A percentile compares a stretch with the other conserved stretches of the same genome.
phyloP scores from a whole-genome alignment of 2,113 vertebrate species.

The Tamias sibiricus region DNA sequence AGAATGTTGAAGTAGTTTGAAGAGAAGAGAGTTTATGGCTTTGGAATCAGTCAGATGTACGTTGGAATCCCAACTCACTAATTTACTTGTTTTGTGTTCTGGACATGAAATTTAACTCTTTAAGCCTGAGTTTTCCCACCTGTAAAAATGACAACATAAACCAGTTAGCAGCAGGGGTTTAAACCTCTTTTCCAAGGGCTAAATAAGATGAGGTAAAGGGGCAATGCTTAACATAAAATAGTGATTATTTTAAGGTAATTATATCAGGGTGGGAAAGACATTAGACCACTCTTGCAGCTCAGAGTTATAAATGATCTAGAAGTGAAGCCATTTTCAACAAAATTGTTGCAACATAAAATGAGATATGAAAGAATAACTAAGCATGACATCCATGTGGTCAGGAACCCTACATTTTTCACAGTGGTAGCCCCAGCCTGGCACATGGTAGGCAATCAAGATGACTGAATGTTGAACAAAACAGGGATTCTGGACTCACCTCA shows the following conservation, averaged over 20 bases:
- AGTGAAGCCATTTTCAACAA: background rate
- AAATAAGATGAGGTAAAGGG: background rate
- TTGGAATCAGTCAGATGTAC: background rate
- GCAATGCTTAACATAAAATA: background rate
- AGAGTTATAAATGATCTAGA: conserved; percentile 22
- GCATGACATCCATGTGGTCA: background rate
- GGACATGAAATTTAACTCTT: background rate
- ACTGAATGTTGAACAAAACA: background rate
- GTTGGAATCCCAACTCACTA: background rate
- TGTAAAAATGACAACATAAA: conserved; percentile 1
- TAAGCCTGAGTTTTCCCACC: background rate
- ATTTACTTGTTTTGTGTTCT: background rate
- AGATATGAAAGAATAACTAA: background rate
- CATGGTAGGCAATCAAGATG: background rate
- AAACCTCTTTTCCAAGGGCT: background rate
- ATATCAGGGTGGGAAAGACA: background rate
- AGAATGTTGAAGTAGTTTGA: background rate
- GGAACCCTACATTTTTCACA: background rate
- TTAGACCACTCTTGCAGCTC: background rate
- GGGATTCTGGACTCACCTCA: background rate
- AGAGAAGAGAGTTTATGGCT: background rate
- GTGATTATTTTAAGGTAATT: background rate
- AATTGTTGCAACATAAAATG: background rate
- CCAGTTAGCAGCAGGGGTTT: background rate
- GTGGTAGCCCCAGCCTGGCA: background rate